Percentiles rank a stretch among this genome's conserved stretches.
Conservation (phyloP, 2,113 vertebrate genomes). For the Chloropsis hardwickii region DNA sequence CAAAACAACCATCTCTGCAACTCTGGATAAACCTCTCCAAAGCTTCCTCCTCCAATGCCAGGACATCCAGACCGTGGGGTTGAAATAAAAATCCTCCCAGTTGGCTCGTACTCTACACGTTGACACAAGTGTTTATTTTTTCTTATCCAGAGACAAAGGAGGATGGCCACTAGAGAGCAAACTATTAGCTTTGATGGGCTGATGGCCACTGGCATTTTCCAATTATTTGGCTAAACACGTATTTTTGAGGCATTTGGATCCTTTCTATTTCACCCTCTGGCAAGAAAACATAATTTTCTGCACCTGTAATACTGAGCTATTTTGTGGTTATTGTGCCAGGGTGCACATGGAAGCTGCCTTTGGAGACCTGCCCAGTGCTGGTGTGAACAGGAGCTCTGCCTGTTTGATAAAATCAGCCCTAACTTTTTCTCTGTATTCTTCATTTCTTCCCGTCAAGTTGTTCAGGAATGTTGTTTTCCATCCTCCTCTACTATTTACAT, state of each 20-base stretch:
- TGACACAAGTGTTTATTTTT: background rate
- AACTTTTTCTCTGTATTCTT: background rate
- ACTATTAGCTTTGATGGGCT: background rate
- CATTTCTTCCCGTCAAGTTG: background rate
- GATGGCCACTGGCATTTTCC: background rate
- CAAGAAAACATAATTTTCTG: background rate
- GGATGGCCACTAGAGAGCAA: background rate
- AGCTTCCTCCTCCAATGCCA: background rate
- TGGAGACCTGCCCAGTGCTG: background rate
- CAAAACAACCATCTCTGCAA: background rate
- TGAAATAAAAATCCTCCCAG: background rate
- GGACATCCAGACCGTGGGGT: too few relatives aligned
- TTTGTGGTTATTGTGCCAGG: background rate
- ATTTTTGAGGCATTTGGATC: background rate
- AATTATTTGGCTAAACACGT: background rate
- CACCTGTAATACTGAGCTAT: rapidly evolving
- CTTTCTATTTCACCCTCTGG: background rate
- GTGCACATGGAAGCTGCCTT: background rate
- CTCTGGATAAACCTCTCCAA: background rate
- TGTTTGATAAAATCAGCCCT: background rate
- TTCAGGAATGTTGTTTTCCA: background rate
- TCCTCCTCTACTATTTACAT: background rate
- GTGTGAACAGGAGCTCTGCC: background rate
- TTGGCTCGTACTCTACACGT: background rate
- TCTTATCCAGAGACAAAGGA: background rate